Evolutionary conservation across 2,113 vertebrate species (phyloP).

Genomic region (Cyanocitta stelleri): DNA sequence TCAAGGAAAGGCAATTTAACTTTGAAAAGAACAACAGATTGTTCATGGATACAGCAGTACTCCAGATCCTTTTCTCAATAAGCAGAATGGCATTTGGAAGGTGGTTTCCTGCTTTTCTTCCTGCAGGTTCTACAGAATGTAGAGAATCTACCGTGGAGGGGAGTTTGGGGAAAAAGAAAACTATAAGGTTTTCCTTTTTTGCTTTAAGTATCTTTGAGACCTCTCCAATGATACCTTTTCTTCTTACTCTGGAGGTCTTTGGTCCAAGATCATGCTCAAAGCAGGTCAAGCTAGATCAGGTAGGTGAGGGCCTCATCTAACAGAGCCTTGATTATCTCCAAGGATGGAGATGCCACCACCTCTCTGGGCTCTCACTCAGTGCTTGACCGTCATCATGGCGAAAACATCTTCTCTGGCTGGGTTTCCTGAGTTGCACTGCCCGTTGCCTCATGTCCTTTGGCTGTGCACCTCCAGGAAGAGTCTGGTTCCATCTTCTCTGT

Average conservation of each 20-base stretch:
- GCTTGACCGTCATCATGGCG: fast-evolving
- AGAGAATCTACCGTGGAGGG: neutral
- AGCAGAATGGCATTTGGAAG: neutral
- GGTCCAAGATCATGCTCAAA: neutral
- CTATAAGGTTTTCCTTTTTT: neutral
- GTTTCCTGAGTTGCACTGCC: neutral
- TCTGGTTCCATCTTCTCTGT: neutral
- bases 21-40: neutral
- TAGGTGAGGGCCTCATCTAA: neutral
- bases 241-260: neutral
- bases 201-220: neutral
- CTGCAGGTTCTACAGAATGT: neutral
- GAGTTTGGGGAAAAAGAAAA: neutral
- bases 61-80: neutral
- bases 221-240: neutral
- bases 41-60: neutral
- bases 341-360: neutral
- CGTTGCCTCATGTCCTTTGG: neutral
- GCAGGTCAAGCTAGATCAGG: neutral
- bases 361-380: neutral
- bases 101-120: neutral
- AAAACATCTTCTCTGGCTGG: neutral
- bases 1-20: neutral
- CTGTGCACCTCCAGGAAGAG: neutral
- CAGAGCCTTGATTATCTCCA: neutral